phyloP scores from a whole-genome alignment of 2,888 invertebrate genomes.

The Tenthredo notha region DNA sequence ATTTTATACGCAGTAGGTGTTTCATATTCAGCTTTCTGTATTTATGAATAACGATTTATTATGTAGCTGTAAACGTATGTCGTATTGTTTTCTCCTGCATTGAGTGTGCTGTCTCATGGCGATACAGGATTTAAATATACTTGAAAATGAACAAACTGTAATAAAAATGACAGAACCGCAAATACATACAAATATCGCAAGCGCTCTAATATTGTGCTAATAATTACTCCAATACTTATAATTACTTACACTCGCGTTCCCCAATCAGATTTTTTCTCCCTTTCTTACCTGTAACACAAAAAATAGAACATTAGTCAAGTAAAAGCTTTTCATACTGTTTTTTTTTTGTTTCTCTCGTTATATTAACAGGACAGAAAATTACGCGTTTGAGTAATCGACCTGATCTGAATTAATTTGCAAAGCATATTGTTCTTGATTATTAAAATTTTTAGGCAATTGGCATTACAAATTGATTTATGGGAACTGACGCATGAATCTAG shows the following conservation, averaged over 20 bases:
- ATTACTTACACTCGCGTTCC: slow-evolving; percentile 11
- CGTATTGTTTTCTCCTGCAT: background rate
- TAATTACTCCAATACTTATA: background rate
- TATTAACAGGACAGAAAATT: background rate
- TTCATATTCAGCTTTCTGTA: slow-evolving; percentile 1
- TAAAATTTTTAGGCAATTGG: background rate
- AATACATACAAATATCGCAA: background rate
- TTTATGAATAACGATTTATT: background rate
- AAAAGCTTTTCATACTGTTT: background rate
- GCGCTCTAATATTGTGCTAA: background rate
- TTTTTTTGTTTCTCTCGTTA: too few relatives aligned
- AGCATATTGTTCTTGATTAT: background rate
- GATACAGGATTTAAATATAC: slow-evolving; percentile 1
- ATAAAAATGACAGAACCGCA: slow-evolving; percentile 7
- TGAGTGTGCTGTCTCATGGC: background rate
- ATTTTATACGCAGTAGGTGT: slow-evolving; percentile 13
- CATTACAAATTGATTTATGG: background rate
- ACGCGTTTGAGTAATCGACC: background rate
- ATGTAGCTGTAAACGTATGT: background rate
- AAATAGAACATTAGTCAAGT: background rate
- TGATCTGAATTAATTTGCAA: background rate
- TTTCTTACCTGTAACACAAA: slow-evolving; percentile 44
- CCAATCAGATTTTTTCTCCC: background rate
- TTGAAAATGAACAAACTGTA: background rate
- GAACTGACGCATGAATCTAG: background rate